Base-by-base conservation (phyloP, 2,888 invertebrate genomes). In the Polymixis flavicincta region DNA sequence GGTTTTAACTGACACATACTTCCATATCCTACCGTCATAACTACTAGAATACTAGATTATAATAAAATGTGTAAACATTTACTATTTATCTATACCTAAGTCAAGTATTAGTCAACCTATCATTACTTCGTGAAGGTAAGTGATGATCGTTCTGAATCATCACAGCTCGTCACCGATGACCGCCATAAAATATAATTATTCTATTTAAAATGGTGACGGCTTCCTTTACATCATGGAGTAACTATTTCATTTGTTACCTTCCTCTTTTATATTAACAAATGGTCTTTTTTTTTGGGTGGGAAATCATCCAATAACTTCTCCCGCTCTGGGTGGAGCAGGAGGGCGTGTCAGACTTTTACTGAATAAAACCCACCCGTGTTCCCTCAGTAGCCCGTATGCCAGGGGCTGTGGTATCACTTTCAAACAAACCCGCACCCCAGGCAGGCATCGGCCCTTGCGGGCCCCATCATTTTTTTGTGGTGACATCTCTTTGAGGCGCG, bases 71-170 rank as follows among this genome's bases (percentile, higher is more conserved):
- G 6, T 19, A 25, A 73, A 22, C 25, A 25, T 17, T 55, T 32
- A 3, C 8, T 28, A 7, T 32, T 25, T 55, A 32, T 28, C 42
- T 50, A 28, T 52, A 55, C 37, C 28, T 73, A 74, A 42, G 63
- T 57, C 28, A 9, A 50, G 48, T 55, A 76, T 84, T 83, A 84
- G 45, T 74, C 83, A 81, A 37, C 50, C 11, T 14, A 28, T 48
- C 32, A 48, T 45, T 66, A 54, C 48, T 50, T 63, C 11, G 22
- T 54, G 48, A 66, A 82, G 72, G 64, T 65, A 75, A 65, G 28
- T 84, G 25, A 80, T 63, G 69, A 68, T 69, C 17, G 57, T 54
- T 59, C 63, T 83, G 83, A 84, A 48, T 83, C 83, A 83, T 42
- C 28, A 25, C 0, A 37, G 37, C 48, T 65, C 69, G 67, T 81